A percentile compares a stretch with the other conserved stretches of the same genome.
Evolutionary conservation across 2,888 invertebrate genomes (phyloP).

Genomic region (Gibbula magus): DNA sequence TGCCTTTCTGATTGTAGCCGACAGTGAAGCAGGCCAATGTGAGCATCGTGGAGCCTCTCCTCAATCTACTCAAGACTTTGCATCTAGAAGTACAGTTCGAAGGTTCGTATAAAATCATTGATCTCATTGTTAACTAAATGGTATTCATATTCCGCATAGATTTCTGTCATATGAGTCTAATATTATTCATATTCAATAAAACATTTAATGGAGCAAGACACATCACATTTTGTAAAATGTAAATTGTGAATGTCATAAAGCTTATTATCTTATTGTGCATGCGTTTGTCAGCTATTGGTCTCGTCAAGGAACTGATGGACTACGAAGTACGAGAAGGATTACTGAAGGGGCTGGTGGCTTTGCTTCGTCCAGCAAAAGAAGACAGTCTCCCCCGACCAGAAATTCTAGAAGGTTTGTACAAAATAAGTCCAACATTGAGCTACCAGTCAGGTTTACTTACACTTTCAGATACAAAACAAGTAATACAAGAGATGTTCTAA

Average conservation of each 20-base stretch:
- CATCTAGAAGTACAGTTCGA: constrained; percentile 76
- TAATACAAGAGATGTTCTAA: no score
- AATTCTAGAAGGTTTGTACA: constrained; percentile 61
- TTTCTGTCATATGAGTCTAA: no score
- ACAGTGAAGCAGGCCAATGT: constrained; percentile 71
- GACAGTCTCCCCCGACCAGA: constrained; percentile 66
- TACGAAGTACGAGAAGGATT: constrained; percentile 69
- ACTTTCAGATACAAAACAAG: no score
- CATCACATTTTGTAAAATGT: background rate
- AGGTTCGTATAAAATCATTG: constrained; percentile 59
- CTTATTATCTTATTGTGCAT: background rate
- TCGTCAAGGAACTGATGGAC: constrained; percentile 73
- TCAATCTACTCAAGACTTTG: constrained; percentile 71
- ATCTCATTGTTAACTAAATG: background rate
- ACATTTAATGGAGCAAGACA: no score
- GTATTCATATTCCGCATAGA: no score
- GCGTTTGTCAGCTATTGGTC: constrained; percentile 70
- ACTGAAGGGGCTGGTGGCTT: constrained; percentile 67
- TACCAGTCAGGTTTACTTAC: no score
- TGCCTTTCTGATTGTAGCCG: constrained; percentile 58
- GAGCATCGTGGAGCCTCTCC: constrained; percentile 72
- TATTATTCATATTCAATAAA: no score
- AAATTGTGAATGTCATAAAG: no score
- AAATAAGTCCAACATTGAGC: no score
- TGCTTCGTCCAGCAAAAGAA: constrained; percentile 70